Base-by-base conservation (phyloP, 2,797 vertebrate species). In the Amniataba percoides region DNA sequence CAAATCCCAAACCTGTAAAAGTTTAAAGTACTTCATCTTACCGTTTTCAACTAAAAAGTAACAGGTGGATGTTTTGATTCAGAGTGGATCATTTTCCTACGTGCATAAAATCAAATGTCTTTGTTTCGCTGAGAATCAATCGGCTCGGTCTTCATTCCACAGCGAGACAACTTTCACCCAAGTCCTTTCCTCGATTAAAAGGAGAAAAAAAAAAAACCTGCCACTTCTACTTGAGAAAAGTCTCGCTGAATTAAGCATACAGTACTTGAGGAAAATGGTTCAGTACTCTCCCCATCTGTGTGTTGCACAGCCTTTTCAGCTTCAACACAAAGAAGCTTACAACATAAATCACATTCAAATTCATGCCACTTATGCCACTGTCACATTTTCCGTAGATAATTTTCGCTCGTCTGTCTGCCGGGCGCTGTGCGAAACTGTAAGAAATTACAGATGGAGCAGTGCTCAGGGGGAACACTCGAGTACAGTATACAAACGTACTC, bases 351-450 rank as follows among this genome's bases (percentile, higher is more conserved):
- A 83, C 71, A 65, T 86, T 80, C 68, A 71, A 52, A 85, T 80
- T 79, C 75, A 52, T 73, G 81, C 82, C 87, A 87, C 85, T 90
- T 78, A 69, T 53, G 70, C 81, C 75, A 77, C 74, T 63, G 84
- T 89, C 88, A 89, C 82, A 83, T 81, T 90, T 92, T 90, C 84
- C 81, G n/a, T 65, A 52, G 76, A 81, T 90, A 56, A 84, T 83
- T 85, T 78, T 74, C 39, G 5, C 77, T 53, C 34, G 77, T 73
- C 62, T 67, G 81, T 61, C 76, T 78, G 81, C 76, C 48, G 73
- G 71, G 56, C 43, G 65, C 66, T 43, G 62, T 51, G 66, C 68
- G 77, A 85, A 82, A 79, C 72, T 11, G 18, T 18, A 48, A 62
- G 60, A 39, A 77, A 55, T 67, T 67, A 75, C 72, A 86, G 74